These are phyloP conservation scores for Sylvia borin DNA, from an alignment of 2,797 vertebrate species.

Conservation along the genomic window DNA sequence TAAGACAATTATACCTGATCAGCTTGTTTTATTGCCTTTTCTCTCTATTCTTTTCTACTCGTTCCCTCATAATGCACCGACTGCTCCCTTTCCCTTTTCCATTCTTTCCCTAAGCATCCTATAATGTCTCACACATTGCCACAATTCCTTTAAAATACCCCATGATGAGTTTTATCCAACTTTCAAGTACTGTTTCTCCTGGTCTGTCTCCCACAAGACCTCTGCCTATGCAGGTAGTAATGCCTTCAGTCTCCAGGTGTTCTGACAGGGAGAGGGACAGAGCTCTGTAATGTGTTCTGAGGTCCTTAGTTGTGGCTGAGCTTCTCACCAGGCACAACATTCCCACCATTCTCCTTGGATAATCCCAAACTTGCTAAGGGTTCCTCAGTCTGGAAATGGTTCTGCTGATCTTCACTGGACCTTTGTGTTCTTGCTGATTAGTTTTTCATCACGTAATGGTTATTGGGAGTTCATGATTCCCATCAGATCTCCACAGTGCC, in stretches of 20 bases:
- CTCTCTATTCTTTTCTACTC: neutral
- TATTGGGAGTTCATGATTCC: neutral
- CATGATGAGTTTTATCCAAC: neutral
- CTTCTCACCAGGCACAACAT: neutral
- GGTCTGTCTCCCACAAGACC: neutral
- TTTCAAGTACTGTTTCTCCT: neutral
- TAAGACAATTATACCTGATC: neutral
- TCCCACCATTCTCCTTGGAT: neutral
- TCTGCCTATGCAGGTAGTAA: neutral
- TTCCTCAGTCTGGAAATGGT: neutral
- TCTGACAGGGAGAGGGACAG: neutral
- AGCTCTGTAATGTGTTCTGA: neutral
- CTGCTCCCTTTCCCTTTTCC: neutral
- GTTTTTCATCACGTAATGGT: neutral
- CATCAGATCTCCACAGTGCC: neutral
- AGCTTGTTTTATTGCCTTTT: neutral
- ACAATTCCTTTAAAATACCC: neutral
- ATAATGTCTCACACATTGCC: neutral
- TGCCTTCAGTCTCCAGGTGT: neutral
- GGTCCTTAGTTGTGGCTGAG: neutral
- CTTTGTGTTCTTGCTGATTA: neutral
- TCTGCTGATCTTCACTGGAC: neutral
- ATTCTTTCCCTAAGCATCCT: neutral
- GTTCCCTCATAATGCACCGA: neutral
- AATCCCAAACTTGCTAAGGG: neutral